These are phyloP conservation scores for Onychostruthus taczanowskii DNA, from an alignment of 2,113 vertebrate genomes.

Conservation along the genomic window DNA sequence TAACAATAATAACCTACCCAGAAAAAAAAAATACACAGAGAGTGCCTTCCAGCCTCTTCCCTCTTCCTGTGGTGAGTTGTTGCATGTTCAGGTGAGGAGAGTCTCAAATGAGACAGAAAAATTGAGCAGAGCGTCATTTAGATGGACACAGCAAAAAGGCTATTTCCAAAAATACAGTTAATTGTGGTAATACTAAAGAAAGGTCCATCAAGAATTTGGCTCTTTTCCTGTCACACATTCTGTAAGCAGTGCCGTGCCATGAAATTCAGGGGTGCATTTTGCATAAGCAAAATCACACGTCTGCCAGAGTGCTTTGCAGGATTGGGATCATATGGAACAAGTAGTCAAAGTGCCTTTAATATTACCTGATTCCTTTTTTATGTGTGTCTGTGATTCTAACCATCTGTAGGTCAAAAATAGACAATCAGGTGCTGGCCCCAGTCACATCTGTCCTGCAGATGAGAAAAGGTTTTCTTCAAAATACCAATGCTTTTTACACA, in stretches of 20 bases:
- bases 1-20: not conserved
- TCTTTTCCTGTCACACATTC: not conserved
- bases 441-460: slow-evolving; percentile 45
- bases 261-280: slow-evolving; percentile 6
- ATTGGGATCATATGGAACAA: slow-evolving; percentile 39
- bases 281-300: not conserved
- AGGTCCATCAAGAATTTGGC: not conserved
- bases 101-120: not conserved
- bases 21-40: not conserved
- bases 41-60: not conserved
- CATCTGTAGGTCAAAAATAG: slow-evolving; percentile 58
- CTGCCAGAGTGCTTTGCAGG: slow-evolving; percentile 20
- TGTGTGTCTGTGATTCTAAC: slow-evolving; percentile 20
- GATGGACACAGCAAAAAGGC: not conserved
- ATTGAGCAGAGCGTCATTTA: not conserved
- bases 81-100: not conserved
- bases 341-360: slow-evolving; percentile 61
- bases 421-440: slow-evolving; percentile 22
- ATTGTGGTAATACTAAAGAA: not conserved
- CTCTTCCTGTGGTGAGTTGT: not conserved
- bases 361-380: slow-evolving; percentile 57
- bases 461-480: slow-evolving; percentile 25
- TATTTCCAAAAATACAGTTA: not conserved
- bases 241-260: not conserved
- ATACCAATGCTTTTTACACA: not conserved